Evolutionary conservation across 2,888 invertebrate species (phyloP).

Genomic region (Xanthia icteritia): DNA sequence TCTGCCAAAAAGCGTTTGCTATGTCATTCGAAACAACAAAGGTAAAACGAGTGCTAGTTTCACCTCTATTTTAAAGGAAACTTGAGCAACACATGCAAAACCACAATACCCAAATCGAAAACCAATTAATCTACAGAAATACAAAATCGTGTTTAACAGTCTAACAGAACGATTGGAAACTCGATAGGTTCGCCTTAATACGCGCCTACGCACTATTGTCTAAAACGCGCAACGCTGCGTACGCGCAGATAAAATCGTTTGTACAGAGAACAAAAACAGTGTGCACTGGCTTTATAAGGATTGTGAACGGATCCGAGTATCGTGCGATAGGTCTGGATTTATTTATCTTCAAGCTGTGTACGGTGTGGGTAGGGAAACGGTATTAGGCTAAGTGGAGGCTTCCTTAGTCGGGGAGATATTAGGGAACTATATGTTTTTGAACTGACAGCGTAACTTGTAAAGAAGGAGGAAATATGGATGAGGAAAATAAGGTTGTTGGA

Average conservation of each 20-base stretch:
- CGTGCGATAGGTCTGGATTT: slow-evolving; percentile 62
- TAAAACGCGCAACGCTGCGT: slow-evolving; percentile 72
- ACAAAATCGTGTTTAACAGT: slow-evolving; percentile 64
- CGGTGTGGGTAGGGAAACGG: slow-evolving; percentile 41
- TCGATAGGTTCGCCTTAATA: slow-evolving; percentile 74
- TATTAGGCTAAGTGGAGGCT: slow-evolving; percentile 35
- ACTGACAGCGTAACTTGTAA: not conserved
- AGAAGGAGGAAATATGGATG: not conserved
- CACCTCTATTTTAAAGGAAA: not conserved
- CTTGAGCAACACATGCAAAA: slow-evolving; percentile 1
- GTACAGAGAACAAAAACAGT: slow-evolving; percentile 65
- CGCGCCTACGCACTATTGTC: slow-evolving; percentile 87
- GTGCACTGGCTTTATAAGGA: slow-evolving; percentile 68
- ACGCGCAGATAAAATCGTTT: slow-evolving; percentile 66
- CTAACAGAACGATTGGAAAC: slow-evolving; percentile 68
- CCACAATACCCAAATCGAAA: slow-evolving; percentile 45
- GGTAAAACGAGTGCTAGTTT: not conserved
- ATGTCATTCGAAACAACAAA: not conserved
- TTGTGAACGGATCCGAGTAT: slow-evolving; percentile 59
- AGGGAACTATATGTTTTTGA: slow-evolving; percentile 2
- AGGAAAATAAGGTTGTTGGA: not conserved
- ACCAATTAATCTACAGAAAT: slow-evolving; percentile 65
- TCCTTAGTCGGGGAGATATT: slow-evolving; percentile 36
- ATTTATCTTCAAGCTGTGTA: slow-evolving; percentile 63
- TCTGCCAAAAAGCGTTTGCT: not conserved